phyloP scores from a whole-genome alignment of 2,113 vertebrate genomes.

The Eptesicus fuscus region DNA sequence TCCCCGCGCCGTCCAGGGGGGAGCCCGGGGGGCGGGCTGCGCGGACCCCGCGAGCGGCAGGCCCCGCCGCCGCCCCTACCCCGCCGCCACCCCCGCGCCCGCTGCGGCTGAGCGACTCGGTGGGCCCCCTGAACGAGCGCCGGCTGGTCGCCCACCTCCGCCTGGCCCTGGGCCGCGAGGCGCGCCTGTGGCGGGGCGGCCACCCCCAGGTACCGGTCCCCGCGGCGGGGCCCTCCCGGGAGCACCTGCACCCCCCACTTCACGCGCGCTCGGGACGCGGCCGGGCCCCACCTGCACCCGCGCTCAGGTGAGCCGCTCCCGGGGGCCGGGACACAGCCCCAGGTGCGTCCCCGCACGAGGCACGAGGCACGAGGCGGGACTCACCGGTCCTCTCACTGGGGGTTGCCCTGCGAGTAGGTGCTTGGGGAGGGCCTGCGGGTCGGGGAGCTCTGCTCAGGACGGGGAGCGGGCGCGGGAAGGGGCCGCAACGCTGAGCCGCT shows the following conservation, averaged over 20 bases:
- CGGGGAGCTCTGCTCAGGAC: neutral
- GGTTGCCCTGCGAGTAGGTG: neutral
- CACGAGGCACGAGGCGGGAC: too few species aligned
- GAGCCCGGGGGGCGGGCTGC: fast-evolving
- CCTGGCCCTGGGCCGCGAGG: neutral
- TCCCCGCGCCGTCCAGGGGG: neutral
- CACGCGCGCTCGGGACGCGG: fast-evolving
- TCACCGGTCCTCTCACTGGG: neutral
- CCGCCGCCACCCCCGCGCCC: too few species aligned
- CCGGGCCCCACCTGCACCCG: fast-evolving
- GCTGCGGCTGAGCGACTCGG: neutral
- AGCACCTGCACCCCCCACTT: neutral
- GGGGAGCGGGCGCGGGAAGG: neutral
- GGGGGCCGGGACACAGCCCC: neutral
- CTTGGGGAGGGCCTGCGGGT: neutral
- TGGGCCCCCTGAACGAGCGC: neutral
- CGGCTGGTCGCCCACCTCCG: neutral
- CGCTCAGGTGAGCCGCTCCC: neutral
- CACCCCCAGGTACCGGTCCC: neutral
- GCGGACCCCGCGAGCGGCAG: fast-evolving
- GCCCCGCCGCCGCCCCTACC: neutral
- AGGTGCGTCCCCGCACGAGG: neutral
- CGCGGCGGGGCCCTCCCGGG: neutral
- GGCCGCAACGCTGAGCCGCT: too few species aligned
- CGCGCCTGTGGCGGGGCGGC: neutral